A percentile compares a stretch with the other conserved stretches of the same genome.
These are phyloP conservation scores for Malurus splendens DNA, from an alignment of 2,797 vertebrate genomes.

Conservation along the genomic window DNA sequence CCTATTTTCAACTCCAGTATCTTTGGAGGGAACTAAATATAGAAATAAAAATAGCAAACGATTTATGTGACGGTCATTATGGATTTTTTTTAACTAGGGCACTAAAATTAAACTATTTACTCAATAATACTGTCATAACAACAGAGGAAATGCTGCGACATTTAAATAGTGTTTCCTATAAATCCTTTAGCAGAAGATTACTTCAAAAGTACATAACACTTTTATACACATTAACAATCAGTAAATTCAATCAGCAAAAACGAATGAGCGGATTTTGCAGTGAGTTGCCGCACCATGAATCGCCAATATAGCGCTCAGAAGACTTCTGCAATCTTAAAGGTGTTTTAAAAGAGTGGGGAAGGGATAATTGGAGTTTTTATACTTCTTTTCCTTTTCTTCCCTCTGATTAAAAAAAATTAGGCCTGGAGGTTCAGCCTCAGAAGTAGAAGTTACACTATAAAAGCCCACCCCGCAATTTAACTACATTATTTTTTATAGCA, in stretches of 20 bases:
- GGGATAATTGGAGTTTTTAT: slow-evolving; percentile 24
- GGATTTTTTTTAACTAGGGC: slow-evolving; percentile 65
- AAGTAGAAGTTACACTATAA: not conserved
- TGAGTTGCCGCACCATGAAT: slow-evolving; percentile 54
- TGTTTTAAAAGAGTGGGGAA: slow-evolving; percentile 3
- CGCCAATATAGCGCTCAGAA: slow-evolving; percentile 32
- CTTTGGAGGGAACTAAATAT: slow-evolving; percentile 60
- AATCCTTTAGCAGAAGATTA: slow-evolving; percentile 56
- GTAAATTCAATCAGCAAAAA: slow-evolving; percentile 65
- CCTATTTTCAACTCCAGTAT: slow-evolving; percentile 66
- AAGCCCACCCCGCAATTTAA: not conserved
- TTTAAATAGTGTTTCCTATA: slow-evolving; percentile 65
- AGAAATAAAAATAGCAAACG: slow-evolving; percentile 57
- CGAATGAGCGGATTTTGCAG: slow-evolving; percentile 45
- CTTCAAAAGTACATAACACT: slow-evolving; percentile 59
- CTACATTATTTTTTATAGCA: slow-evolving; percentile 13
- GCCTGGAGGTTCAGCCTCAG: slow-evolving; percentile 41
- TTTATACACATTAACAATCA: slow-evolving; percentile 65
- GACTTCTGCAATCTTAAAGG: slow-evolving; percentile 26
- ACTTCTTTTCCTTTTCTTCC: not conserved
- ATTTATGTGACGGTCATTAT: slow-evolving; percentile 60
- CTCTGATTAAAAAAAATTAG: slow-evolving; percentile 7
- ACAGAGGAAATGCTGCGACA: slow-evolving; percentile 44
- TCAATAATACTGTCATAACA: slow-evolving; percentile 66
- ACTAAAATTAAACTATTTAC: slow-evolving; percentile 73